A percentile compares a stretch with the other conserved stretches of the same genome.
These are phyloP conservation scores for Geotrupes spiniger DNA, from an alignment of 2,888 invertebrate genomes.

Conservation along the genomic window DNA sequence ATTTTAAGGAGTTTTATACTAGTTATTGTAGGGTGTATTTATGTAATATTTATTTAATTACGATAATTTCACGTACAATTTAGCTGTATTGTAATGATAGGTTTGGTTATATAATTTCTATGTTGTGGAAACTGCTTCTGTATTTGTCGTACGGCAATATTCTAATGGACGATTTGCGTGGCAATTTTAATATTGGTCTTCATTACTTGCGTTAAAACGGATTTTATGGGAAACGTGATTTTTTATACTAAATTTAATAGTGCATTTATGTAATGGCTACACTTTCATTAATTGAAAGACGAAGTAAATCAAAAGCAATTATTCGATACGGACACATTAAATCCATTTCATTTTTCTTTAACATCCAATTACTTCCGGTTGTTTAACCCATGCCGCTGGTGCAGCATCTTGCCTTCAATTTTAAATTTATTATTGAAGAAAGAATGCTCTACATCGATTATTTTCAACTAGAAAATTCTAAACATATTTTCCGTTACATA, in stretches of 20 bases:
- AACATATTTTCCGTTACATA: background rate
- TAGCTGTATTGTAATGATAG: background rate
- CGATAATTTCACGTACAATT: conserved; percentile 1
- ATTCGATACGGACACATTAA: background rate
- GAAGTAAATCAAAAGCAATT: too few relatives aligned
- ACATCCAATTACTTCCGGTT: background rate
- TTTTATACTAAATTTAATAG: too few relatives aligned
- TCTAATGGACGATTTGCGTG: background rate
- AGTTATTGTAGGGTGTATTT: conserved; percentile 5
- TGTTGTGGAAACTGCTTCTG: background rate
- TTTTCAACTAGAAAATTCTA: background rate
- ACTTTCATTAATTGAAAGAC: background rate
- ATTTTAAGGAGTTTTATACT: conserved; percentile 4
- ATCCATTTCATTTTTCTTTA: background rate
- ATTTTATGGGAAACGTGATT: too few relatives aligned
- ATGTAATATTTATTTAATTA: conserved; percentile 8
- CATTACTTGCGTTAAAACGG: too few relatives aligned
- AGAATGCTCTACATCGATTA: too few relatives aligned
- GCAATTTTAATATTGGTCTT: too few relatives aligned
- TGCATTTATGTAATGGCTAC: too few relatives aligned
- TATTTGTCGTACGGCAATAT: background rate
- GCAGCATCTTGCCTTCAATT: too few relatives aligned
- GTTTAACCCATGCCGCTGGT: background rate
- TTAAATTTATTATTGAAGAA: background rate
- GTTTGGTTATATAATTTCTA: background rate